Conservation (phyloP, 2,113 vertebrate species). For the Poeciliopsis turrubarensis region DNA sequence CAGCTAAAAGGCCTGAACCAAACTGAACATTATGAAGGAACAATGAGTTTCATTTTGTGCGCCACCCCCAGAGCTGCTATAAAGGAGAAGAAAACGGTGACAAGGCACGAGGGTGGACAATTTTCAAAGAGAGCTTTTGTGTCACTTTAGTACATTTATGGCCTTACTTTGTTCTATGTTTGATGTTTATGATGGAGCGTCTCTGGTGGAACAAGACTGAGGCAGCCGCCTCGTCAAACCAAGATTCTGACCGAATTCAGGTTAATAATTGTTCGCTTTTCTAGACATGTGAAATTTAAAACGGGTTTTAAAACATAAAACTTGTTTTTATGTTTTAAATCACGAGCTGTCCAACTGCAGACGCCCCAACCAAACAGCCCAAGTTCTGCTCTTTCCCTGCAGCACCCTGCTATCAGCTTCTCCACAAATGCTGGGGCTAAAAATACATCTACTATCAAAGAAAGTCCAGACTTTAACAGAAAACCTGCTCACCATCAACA, state of each 20-base stretch:
- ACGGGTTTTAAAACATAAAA: conserved; percentile 8
- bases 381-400: conserved; percentile 34
- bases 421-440: conserved; percentile 63
- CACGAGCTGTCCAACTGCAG: conserved; percentile 28
- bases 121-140: conserved; percentile 68
- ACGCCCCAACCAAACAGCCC: conserved; percentile 48
- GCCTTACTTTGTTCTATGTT: conserved; percentile 40
- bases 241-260: conserved; percentile 19
- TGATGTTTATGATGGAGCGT: conserved; percentile 26
- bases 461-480: conserved; percentile 41
- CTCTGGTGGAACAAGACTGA: conserved; percentile 12
- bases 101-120: conserved; percentile 56
- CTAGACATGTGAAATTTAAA: conserved; percentile 25
- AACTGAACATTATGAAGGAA: conserved; percentile 57
- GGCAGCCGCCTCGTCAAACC: neutral
- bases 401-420: conserved; percentile 64
- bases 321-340: conserved; percentile 32
- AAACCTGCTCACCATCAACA: neutral
- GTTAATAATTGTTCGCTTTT: conserved; percentile 3
- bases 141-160: conserved; percentile 48
- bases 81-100: conserved; percentile 50
- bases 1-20: conserved; percentile 38
- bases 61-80: conserved; percentile 36
- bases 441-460: conserved; percentile 66
- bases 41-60: conserved; percentile 69